These are phyloP conservation scores for Scomber japonicus DNA, from an alignment of 2,113 vertebrate genomes.

Conservation along the genomic window DNA sequence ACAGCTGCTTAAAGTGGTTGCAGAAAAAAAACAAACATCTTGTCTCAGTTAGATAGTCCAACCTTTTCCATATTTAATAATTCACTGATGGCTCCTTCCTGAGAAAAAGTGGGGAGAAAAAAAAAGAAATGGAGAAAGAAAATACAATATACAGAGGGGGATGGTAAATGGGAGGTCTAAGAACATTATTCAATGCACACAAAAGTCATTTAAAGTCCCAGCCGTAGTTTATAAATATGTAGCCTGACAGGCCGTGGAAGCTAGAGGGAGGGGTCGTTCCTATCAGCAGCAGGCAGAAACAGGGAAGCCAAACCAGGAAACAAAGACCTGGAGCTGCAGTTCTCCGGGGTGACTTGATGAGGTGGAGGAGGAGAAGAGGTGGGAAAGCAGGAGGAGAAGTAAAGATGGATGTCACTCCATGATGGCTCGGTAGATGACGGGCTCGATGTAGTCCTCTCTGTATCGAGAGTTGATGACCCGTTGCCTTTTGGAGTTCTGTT, in stretches of 20 bases:
- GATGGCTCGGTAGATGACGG: conserved; percentile 94
- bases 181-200: conserved; percentile 50
- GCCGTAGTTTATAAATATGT: conserved; percentile 74
- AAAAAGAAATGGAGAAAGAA: conserved; percentile 29
- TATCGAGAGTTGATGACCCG: conserved; percentile 97
- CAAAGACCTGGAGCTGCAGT: not conserved
- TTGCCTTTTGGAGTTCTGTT: conserved; percentile 94
- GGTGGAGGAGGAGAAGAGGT: not conserved
- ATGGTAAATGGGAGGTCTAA: conserved; percentile 16
- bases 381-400: not conserved
- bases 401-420: conserved; percentile 89
- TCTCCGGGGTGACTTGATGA: not conserved
- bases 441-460: conserved; percentile 96
- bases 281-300: conserved; percentile 30
- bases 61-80: conserved; percentile 27
- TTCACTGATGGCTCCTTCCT: conserved; percentile 65
- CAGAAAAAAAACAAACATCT: not conserved
- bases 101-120: conserved; percentile 24
- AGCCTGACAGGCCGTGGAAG: conserved; percentile 61
- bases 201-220: conserved; percentile 70
- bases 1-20: conserved; percentile 13
- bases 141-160: conserved; percentile 10
- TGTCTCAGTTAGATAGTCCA: conserved; percentile 15
- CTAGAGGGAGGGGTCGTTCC: conserved; percentile 4
- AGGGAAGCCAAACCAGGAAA: not conserved